A percentile compares a stretch with the other conserved stretches of the same genome.
These are phyloP conservation scores for Drosophila kepulauana DNA, from an alignment of 1,140 invertebrate species.

Conservation along the genomic window DNA sequence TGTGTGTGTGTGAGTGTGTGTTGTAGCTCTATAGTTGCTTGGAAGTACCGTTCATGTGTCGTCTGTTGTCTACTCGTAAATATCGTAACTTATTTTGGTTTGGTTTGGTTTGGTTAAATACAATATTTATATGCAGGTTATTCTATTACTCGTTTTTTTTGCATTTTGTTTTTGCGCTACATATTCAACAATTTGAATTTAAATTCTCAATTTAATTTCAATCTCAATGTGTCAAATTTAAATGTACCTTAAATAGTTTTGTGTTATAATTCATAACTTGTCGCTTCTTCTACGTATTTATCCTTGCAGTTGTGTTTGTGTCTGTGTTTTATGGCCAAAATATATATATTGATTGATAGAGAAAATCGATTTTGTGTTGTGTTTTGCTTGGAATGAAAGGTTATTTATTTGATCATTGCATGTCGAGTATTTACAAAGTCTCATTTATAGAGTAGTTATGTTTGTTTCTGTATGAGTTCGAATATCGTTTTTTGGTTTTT, in stretches of 20 bases:
- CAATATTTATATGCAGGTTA: constrained; percentile 37
- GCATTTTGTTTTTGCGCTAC: constrained; percentile 62
- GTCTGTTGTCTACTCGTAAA: constrained; percentile 34
- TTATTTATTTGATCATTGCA: constrained; percentile 68
- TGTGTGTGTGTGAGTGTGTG: too few species aligned
- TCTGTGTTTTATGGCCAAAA: constrained; percentile 42
- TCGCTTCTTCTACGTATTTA: constrained; percentile 18
- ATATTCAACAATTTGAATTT: constrained; percentile 79
- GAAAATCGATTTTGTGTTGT: constrained; percentile 56
- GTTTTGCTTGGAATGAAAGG: constrained; percentile 69
- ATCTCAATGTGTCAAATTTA: constrained; percentile 33
- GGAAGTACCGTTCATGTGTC: constrained; percentile 74
- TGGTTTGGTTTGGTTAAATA: constrained; percentile 49
- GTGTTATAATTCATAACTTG: constrained; percentile 71
- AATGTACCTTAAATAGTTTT: constrained; percentile 65
- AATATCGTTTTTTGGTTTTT: constrained; percentile 4
- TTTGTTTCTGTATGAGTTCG: constrained; percentile 34
- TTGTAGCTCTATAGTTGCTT: constrained; percentile 79
- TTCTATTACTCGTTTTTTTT: constrained; percentile 29
- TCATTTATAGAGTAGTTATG: constrained; percentile 43
- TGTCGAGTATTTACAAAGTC: constrained; percentile 76
- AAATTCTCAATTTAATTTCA: constrained; percentile 45
- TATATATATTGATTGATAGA: constrained; percentile 29
- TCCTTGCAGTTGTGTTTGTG: constrained; percentile 31
- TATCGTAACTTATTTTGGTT: constrained; percentile 66